Percentiles rank a stretch among this genome's conserved stretches.
Conservation (phyloP, 2,888 invertebrate genomes). For the Leptinotarsa rubiginosa region DNA sequence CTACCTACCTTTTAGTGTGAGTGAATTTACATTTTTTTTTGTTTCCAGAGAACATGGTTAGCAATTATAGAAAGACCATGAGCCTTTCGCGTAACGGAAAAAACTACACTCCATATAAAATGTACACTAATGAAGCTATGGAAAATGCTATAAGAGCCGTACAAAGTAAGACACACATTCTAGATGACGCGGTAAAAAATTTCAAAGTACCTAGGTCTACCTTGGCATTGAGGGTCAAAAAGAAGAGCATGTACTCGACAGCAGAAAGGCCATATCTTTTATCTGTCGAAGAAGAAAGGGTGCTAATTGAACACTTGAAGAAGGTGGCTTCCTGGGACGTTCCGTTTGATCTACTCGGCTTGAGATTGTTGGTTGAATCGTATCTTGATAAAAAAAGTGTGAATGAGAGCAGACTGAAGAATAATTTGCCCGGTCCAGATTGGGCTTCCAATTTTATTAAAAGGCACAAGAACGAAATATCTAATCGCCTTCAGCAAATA, state of each 20-base stretch:
- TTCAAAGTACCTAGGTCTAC: too few relatives aligned
- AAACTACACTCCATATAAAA: slow-evolving; percentile 27
- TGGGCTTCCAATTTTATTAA: too few relatives aligned
- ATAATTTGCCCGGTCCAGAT: too few relatives aligned
- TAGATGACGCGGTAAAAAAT: not conserved
- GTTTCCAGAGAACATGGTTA: not conserved
- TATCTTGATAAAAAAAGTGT: too few relatives aligned
- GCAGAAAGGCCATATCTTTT: slow-evolving; percentile 31
- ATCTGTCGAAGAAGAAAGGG: slow-evolving; percentile 31
- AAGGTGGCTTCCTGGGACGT: too few relatives aligned
- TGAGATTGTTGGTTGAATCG: too few relatives aligned
- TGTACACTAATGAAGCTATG: slow-evolving; percentile 24
- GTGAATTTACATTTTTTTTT: not conserved
- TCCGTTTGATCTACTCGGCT: too few relatives aligned
- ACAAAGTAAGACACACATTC: slow-evolving; percentile 25
- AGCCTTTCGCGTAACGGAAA: slow-evolving; percentile 2
- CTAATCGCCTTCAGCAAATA: too few relatives aligned
- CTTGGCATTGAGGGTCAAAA: too few relatives aligned
- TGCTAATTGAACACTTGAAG: slow-evolving; percentile 34
- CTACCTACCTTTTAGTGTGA: too few relatives aligned
- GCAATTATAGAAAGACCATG: slow-evolving; percentile 4
- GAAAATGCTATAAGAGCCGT: slow-evolving; percentile 27
- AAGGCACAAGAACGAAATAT: too few relatives aligned
- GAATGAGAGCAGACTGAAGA: too few relatives aligned
- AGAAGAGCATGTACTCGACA: slow-evolving; percentile 1